phyloP scores from a whole-genome alignment of 2,113 vertebrate genomes.

The Megaleporinus macrocephalus region DNA sequence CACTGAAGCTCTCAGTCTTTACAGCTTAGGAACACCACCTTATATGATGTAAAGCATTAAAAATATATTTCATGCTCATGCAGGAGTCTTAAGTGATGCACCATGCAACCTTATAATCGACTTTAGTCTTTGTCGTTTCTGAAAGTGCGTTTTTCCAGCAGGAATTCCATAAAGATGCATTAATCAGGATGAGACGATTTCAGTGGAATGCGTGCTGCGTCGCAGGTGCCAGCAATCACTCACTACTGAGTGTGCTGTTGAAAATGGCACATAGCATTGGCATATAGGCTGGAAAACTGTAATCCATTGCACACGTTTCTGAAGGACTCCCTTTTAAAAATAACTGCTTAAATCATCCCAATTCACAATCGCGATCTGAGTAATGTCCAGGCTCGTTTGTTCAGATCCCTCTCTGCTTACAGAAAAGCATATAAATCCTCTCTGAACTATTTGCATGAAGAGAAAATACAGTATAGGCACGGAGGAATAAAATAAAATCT shows the following conservation, averaged over 20 bases:
- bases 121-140: slow-evolving; percentile 28
- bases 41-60: too few species aligned
- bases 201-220: slow-evolving; percentile 22
- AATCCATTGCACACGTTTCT: slow-evolving; percentile 25
- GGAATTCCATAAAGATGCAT: slow-evolving; percentile 37
- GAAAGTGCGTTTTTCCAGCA: slow-evolving; percentile 29
- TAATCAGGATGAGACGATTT: slow-evolving; percentile 22
- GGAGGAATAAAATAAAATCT: slow-evolving; percentile 16
- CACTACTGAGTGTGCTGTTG: slow-evolving; percentile 28
- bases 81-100: background rate
- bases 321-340: slow-evolving; percentile 30
- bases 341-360: slow-evolving; percentile 38
- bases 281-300: slow-evolving; percentile 34
- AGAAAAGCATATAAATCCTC: slow-evolving; percentile 36
- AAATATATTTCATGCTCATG: background rate
- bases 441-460: background rate
- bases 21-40: too few species aligned
- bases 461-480: background rate
- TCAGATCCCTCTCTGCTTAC: slow-evolving; percentile 35
- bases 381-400: slow-evolving; percentile 33
- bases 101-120: slow-evolving; percentile 9
- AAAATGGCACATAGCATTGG: slow-evolving; percentile 45
- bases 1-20: too few species aligned
- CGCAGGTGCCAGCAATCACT: slow-evolving; percentile 37
- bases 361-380: slow-evolving; percentile 20